Conservation (phyloP, 2,797 vertebrate genomes). For the Tokudaia muenninki region DNA sequence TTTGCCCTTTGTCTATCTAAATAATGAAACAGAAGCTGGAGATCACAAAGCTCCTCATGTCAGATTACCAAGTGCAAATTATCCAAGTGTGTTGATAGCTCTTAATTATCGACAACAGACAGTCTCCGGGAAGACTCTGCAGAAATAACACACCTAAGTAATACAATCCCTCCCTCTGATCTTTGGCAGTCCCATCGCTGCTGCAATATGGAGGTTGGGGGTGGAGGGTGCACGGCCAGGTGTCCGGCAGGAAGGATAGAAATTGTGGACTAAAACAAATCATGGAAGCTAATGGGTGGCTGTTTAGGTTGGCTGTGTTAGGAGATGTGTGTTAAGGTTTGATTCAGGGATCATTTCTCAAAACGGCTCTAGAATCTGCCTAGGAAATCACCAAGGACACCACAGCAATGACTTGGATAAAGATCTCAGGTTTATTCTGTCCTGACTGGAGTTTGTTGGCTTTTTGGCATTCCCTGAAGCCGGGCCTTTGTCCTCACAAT, state of each 20-base stretch:
- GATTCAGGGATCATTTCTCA: slow-evolving; percentile 22
- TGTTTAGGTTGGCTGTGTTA: slow-evolving; percentile 57
- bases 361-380: slow-evolving; percentile 43
- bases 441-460: no score
- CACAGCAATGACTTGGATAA: background rate
- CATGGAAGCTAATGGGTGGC: slow-evolving; percentile 54
- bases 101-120: slow-evolving; percentile 80
- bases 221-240: slow-evolving; percentile 41
- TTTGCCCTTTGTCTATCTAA: slow-evolving; percentile 53
- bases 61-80: slow-evolving; percentile 79
- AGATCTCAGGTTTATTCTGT: background rate
- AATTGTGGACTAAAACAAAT: slow-evolving; percentile 54
- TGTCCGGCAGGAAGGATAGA: slow-evolving; percentile 53
- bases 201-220: background rate
- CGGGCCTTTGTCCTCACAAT: background rate
- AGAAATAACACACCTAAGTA: slow-evolving; percentile 57
- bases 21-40: slow-evolving; percentile 73
- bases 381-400: background rate
- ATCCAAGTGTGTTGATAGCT: slow-evolving; percentile 77
- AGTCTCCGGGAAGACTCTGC: slow-evolving; percentile 58
- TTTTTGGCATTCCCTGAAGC: background rate
- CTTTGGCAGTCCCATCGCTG: slow-evolving; percentile 59
- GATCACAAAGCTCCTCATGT: slow-evolving; percentile 64
- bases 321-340: background rate
- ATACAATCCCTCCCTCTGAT: slow-evolving; percentile 62